Evolutionary conservation across 2,797 vertebrate genomes (phyloP).

Genomic region (Sebastes melanostomus): DNA sequence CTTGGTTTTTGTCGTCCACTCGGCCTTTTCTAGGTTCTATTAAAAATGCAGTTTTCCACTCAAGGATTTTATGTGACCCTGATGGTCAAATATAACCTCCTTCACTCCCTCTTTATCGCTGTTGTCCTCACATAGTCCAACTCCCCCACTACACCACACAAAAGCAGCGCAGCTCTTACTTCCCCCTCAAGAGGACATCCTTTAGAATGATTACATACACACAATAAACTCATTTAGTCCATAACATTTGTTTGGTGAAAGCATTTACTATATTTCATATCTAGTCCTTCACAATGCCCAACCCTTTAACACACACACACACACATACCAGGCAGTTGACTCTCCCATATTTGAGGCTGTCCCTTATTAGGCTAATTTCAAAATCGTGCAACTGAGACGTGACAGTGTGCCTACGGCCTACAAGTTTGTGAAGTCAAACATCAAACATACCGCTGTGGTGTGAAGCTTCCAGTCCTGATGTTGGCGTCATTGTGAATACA

Average conservation of each 20-base stretch:
- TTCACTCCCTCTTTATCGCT: slow-evolving; percentile 28
- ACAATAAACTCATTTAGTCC: slow-evolving; percentile 33
- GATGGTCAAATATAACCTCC: slow-evolving; percentile 68
- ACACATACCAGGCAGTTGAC: background rate
- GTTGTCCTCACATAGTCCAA: slow-evolving; percentile 18
- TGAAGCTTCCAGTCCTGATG: background rate
- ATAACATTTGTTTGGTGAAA: slow-evolving; percentile 37
- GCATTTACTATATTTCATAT: slow-evolving; percentile 25
- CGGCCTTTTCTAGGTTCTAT: slow-evolving; percentile 51
- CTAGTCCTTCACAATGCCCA: background rate
- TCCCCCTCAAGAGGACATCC: slow-evolving; percentile 23
- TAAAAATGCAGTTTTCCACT: slow-evolving; percentile 63
- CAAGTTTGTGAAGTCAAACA: background rate
- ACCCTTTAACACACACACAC: background rate
- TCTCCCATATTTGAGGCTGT: background rate
- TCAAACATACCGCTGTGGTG: background rate
- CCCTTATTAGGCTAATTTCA: background rate
- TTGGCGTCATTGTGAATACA: background rate
- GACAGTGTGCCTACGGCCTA: background rate
- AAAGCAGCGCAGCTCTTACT: slow-evolving; percentile 38
- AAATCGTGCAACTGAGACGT: background rate
- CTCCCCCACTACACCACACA: slow-evolving; percentile 11
- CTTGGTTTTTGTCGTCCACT: slow-evolving; percentile 58
- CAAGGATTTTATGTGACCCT: slow-evolving; percentile 72
- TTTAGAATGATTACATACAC: slow-evolving; percentile 43